A percentile compares a stretch with the other conserved stretches of the same genome.
Conservation (phyloP, 1,140 invertebrate genomes). For the Atta colombica region DNA sequence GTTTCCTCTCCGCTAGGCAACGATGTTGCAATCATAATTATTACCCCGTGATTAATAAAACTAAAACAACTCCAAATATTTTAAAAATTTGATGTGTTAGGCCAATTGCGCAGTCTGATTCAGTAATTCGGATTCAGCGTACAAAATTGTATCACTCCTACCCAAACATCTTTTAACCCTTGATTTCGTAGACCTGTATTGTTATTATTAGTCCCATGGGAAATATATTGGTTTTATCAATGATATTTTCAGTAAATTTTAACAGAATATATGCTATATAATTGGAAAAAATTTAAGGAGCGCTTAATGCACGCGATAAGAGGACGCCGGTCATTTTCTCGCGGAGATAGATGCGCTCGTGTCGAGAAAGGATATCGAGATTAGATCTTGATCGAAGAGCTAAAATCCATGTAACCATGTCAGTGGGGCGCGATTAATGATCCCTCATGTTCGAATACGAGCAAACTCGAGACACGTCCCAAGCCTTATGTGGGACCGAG, state of each 20-base stretch:
- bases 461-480: conserved; percentile 13
- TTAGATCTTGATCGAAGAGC: conserved; percentile 51
- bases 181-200: no score
- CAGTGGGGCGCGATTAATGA: conserved; percentile 58
- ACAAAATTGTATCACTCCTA: no score
- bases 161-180: no score
- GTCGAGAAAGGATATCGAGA: conserved; percentile 38
- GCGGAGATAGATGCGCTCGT: conserved; percentile 35
- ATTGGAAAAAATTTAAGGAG: not conserved
- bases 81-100: no score
- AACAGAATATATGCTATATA: not conserved
- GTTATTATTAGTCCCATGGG: no score
- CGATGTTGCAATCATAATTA: no score
- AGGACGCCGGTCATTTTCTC: not conserved
- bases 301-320: not conserved
- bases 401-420: conserved; percentile 59
- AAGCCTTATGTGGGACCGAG: conserved; percentile 21
- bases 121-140: no score
- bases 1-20: not conserved
- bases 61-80: no score
- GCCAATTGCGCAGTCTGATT: no score
- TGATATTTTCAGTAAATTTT: not conserved
- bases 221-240: not conserved
- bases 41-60: not conserved
- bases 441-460: conserved; percentile 25